These are phyloP conservation scores for Aleiodes sp. DNA, from an alignment of 1,140 invertebrate genomes.

Conservation along the genomic window DNA sequence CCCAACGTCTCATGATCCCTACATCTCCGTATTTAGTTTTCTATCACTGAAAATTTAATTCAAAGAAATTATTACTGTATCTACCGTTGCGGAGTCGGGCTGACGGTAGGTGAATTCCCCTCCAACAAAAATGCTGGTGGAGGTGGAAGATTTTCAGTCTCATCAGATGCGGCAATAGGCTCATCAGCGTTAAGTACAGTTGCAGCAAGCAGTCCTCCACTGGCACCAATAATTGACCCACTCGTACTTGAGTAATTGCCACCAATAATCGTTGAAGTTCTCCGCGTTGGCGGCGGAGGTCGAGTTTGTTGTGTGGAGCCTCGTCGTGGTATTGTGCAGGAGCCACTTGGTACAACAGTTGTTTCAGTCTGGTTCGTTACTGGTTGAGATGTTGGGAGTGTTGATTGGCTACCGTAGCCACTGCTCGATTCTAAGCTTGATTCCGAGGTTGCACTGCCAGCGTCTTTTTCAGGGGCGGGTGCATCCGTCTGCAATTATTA, in stretches of 20 bases:
- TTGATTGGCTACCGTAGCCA: slow-evolving; percentile 79
- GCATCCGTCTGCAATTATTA: slow-evolving; percentile 47
- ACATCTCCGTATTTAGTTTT: no score
- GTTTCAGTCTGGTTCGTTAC: slow-evolving; percentile 55
- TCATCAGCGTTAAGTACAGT: slow-evolving; percentile 39
- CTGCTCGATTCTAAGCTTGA: slow-evolving; percentile 80
- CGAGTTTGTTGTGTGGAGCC: slow-evolving; percentile 75
- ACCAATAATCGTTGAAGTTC: slow-evolving; percentile 80
- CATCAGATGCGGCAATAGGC: slow-evolving; percentile 50
- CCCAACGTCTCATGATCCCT: no score
- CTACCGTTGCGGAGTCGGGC: slow-evolving; percentile 56
- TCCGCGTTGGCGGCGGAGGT: slow-evolving; percentile 80
- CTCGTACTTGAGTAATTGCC: slow-evolving; percentile 36
- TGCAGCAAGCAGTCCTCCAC: background rate
- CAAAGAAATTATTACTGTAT: background rate
- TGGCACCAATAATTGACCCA: background rate
- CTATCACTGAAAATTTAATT: background rate
- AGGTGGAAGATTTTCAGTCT: slow-evolving; percentile 79
- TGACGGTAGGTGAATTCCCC: slow-evolving; percentile 60
- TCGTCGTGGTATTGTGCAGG: slow-evolving; percentile 62
- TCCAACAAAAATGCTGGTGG: slow-evolving; percentile 85
- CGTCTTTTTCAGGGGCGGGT: slow-evolving; percentile 66
- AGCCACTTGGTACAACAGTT: slow-evolving; percentile 42
- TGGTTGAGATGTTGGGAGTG: slow-evolving; percentile 64
- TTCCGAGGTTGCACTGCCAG: slow-evolving; percentile 74